phyloP scores from a whole-genome alignment of 2,113 vertebrate species.

The Megaceryle maxima region DNA sequence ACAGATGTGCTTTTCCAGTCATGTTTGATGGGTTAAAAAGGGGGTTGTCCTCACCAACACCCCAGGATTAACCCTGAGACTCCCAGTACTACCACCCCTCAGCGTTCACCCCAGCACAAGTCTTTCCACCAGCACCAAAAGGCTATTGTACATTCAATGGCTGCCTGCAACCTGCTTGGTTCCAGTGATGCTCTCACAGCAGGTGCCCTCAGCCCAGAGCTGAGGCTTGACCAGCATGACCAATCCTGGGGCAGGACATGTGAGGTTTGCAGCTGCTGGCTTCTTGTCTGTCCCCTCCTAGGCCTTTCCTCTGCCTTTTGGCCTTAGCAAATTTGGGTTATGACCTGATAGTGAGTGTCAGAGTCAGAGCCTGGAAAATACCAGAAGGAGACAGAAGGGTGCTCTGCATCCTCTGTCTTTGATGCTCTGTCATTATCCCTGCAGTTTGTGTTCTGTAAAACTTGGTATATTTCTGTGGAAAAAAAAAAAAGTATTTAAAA shows the following conservation, averaged over 20 bases:
- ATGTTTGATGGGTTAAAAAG: not conserved
- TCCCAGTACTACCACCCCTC: not conserved
- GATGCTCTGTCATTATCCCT: constrained; percentile 37
- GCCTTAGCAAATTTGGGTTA: not conserved
- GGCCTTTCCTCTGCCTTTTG: not conserved
- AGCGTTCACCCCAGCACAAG: constrained; percentile 16
- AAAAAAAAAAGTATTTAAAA: constrained; percentile 29
- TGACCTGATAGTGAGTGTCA: not conserved
- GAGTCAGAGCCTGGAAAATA: constrained; percentile 7
- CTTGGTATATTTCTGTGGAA: constrained; percentile 72
- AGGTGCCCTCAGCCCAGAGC: not conserved
- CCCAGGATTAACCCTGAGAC: not conserved
- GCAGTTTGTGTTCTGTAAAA: constrained; percentile 68
- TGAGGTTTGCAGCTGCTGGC: not conserved
- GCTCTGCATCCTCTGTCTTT: constrained; percentile 23
- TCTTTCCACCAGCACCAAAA: not conserved
- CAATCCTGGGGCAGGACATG: not conserved
- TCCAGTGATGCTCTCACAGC: not conserved
- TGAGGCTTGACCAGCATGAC: not conserved
- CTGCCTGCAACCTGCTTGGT: not conserved
- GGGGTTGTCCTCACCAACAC: not conserved
- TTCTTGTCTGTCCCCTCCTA: not conserved
- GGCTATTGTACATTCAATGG: not conserved
- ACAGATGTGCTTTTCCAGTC: not conserved
- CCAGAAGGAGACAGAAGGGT: not conserved